A percentile compares a stretch with the other conserved stretches of the same genome.
Conservation (phyloP, 2,797 vertebrate species). For the Glyptemys insculpta region DNA sequence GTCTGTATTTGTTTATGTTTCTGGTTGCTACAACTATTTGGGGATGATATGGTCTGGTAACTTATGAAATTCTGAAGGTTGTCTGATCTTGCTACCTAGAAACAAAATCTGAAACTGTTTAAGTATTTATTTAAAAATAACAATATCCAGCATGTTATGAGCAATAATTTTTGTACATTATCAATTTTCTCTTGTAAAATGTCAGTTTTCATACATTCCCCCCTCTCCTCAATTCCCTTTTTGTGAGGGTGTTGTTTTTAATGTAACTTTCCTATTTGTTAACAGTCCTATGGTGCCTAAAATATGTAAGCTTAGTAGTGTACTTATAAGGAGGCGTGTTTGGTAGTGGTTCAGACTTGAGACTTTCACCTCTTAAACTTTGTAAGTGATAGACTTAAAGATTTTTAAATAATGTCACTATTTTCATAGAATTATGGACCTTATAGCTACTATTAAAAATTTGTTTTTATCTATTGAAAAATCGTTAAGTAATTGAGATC, state of each 20-base stretch:
- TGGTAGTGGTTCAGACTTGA: not conserved
- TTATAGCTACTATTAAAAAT: not conserved
- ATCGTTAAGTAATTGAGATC: not conserved
- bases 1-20: slow-evolving; percentile 32
- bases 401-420: not conserved
- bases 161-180: not conserved
- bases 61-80: slow-evolving; percentile 25
- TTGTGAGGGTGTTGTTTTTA: not conserved
- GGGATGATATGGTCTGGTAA: not conserved
- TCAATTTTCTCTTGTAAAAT: not conserved
- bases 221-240: not conserved
- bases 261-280: not conserved
- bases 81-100: slow-evolving; percentile 14
- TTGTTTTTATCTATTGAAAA: slow-evolving; percentile 5
- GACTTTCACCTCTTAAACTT: not conserved
- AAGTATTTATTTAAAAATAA: not conserved
- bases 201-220: not conserved
- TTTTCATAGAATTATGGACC: not conserved
- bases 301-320: not conserved
- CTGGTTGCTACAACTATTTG: not conserved
- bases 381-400: not conserved
- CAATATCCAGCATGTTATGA: not conserved
- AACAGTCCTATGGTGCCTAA: not conserved
- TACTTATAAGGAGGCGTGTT: not conserved
- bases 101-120: slow-evolving; percentile 30